Base-by-base conservation (phyloP, 2,797 vertebrate species). In the Hyperoplus immaculatus region DNA sequence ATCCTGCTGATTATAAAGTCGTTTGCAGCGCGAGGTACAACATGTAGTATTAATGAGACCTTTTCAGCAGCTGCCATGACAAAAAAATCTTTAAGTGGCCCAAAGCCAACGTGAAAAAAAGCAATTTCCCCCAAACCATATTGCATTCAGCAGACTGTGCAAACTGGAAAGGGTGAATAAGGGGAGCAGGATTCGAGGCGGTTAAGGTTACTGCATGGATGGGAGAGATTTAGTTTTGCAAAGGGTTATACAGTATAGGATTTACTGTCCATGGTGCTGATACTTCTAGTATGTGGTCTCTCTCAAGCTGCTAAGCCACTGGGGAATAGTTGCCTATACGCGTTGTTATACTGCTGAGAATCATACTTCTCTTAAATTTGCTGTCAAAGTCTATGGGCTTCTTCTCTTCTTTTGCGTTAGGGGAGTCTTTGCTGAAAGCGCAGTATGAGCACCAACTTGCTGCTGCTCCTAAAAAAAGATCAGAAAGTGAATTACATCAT, bases 401-500 rank as follows among this genome's bases (percentile, higher is more conserved):
- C 5, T 60, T 29, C 29, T 29, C 29, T 18, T 51, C 12, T 14
- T 11, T 14, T 1, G 16, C 38, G 5, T 14, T 0, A 3, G 11
- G 21, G 39, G 11, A 61, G 15, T 46, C 45, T 60, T 46, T 71
- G 42, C 42, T 29, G 29, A 29, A 42, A 21, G 49, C 77, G 54
- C 56, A 78, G 49, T 4, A 43, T 6, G 5, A 67, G 14, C 47
- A 36, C 77, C 47, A 89, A 90, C 73, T 88, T 83, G 42, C 50
- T 29, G 29, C 29, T 71, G 82, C 72, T 79, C 51, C n/a, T 57
- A 62, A 67, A 76, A 72, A 80, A 56, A 60, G 51, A 85, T 57
- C 71, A 71, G 72, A 81, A 84, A 85, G 75, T 80, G 70, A 75
- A 90, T 92, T 74, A 89, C 89, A 91, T 91, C 88, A 92, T 80